phyloP scores from a whole-genome alignment of 1,140 invertebrate genomes.

The Sitobion miscanthi region DNA sequence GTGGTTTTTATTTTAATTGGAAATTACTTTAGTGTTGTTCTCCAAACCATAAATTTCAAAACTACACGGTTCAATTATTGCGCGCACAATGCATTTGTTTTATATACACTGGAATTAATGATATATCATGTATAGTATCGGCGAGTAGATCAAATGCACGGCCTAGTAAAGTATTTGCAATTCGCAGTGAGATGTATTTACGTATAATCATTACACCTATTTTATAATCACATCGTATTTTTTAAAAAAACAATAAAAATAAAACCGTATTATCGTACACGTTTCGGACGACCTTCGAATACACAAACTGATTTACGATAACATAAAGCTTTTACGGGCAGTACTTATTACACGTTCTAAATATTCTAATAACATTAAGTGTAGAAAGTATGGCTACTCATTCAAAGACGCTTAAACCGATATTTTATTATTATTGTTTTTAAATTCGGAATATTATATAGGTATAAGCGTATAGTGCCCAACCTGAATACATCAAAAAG shows the following conservation, averaged over 20 bases:
- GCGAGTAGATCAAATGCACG: background rate
- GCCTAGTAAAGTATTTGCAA: background rate
- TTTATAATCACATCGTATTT: background rate
- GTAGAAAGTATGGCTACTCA: background rate
- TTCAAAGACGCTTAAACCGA: background rate
- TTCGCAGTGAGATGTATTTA: background rate
- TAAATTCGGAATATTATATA: background rate
- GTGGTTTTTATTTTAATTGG: background rate
- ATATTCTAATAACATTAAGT: background rate
- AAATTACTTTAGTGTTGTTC: background rate
- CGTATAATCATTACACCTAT: constrained; percentile 2
- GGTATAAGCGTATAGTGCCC: background rate
- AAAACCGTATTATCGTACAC: background rate
- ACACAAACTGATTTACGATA: background rate
- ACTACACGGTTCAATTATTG: background rate
- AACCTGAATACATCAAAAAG: background rate
- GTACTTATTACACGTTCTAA: background rate
- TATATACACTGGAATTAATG: background rate
- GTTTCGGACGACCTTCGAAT: background rate
- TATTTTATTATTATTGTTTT: background rate
- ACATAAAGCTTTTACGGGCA: background rate
- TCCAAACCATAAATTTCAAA: background rate
- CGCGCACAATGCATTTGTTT: background rate
- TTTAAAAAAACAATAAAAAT: background rate
- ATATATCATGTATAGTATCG: background rate